Conservation (phyloP, 2,113 vertebrate genomes). For the Rhinopithecus roxellana region DNA sequence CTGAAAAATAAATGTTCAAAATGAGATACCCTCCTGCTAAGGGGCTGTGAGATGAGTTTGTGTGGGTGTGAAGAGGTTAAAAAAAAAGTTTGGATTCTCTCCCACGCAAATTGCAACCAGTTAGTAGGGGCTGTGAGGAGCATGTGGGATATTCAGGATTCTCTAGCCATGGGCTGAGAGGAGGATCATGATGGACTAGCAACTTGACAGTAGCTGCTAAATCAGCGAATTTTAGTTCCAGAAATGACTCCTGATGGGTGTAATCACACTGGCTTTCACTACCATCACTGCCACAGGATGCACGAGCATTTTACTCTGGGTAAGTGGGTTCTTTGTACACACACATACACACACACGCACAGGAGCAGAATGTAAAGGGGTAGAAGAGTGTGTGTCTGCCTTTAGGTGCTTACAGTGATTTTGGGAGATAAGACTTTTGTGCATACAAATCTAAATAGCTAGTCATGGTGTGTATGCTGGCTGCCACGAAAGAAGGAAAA, state of each 20-base stretch:
- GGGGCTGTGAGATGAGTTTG: background rate
- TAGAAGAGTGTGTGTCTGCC: background rate
- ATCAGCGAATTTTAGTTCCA: background rate
- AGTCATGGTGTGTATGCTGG: background rate
- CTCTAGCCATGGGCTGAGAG: background rate
- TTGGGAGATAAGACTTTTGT: background rate
- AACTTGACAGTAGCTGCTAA: background rate
- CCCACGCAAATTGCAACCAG: background rate
- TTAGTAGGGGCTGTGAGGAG: background rate
- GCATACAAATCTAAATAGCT: background rate
- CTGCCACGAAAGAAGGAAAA: background rate
- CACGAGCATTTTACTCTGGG: background rate
- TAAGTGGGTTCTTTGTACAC: background rate
- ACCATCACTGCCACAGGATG: too few species aligned
- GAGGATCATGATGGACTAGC: background rate
- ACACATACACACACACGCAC: background rate
- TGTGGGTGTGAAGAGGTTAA: background rate
- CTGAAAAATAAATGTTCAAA: background rate
- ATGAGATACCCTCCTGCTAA: background rate
- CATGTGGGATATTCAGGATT: background rate
- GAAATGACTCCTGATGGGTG: background rate
- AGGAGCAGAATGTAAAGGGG: accelerated
- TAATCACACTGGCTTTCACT: background rate
- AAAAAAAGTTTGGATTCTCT: background rate
- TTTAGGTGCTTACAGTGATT: background rate